These are phyloP conservation scores for Donacobius atricapilla DNA, from an alignment of 2,113 vertebrate species.

Conservation along the genomic window DNA sequence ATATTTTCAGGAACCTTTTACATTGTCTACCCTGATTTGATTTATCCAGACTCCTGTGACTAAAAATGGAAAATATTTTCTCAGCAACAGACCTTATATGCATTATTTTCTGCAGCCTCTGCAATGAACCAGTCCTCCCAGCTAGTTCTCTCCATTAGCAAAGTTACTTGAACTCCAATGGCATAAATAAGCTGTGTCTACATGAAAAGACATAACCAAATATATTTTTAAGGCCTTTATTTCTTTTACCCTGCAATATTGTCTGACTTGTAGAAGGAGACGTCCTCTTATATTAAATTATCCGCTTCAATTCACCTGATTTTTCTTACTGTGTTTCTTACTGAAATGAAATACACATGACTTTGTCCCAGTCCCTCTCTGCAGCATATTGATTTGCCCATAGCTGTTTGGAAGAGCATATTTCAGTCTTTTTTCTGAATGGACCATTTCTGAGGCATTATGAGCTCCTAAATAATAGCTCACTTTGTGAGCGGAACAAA, in stretches of 20 bases:
- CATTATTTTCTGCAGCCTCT: background rate
- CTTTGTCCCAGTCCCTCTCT: background rate
- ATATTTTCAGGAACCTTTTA: background rate
- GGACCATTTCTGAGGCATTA: background rate
- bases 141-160: background rate
- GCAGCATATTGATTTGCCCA: background rate
- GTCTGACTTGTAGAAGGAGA: background rate
- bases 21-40: background rate
- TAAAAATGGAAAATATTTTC: background rate
- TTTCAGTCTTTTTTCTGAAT: background rate
- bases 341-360: background rate
- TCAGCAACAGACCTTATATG: background rate
- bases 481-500: background rate
- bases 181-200: background rate
- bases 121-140: background rate
- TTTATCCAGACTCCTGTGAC: background rate
- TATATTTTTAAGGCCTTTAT: background rate
- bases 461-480: background rate
- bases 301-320: background rate
- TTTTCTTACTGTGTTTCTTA: background rate
- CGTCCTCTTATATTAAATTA: background rate
- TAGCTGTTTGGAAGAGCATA: background rate
- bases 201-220: background rate
- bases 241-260: background rate
- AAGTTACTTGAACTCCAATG: background rate